Base-by-base conservation (phyloP, 2,797 vertebrate species). In the Centroberyx gerrardi region DNA sequence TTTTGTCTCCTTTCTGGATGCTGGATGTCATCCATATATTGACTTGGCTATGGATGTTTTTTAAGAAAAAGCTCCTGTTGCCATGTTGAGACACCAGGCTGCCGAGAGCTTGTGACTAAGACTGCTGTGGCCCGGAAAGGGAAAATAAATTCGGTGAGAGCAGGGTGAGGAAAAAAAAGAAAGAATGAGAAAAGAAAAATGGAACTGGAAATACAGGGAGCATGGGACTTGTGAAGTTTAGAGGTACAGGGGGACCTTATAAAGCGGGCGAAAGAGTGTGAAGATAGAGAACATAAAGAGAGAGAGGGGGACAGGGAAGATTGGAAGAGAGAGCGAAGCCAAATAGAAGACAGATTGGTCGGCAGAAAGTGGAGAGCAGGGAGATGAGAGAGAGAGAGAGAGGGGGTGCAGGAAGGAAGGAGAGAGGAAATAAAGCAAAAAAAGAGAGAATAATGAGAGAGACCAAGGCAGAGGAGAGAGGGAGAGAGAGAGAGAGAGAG, bases 211-310 rank as follows among this genome's bases (percentile, higher is more conserved):
- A 87, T 81, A 86, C 59, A 84, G 70, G 83, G 49, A 76, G 69
- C 22, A 33, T 55, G 56, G 84, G 83, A 87, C 80, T 84, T 91
- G 85, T 91, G 86, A 90, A 90, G 88, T 91, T 91, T 83, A 89
- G 88, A 91, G 83, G 90, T 90, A 83, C 80, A 86, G 80, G 14
- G 70, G 85, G 89, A 90, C 87, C 85, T 86, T 88, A 86, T 89
- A 88, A 88, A 91, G 74, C 82, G 74, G 73, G 72, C 29, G 63
- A 85, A 88, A 82, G 68, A 83, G 87, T 91, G 87, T 84, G 85
- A 92, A 90, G 87, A 91, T 74, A 88, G 77, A 82, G 70, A 82
- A 76, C 78, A 86, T 83, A 83, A 87, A 87, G 83, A 79, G 81
- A 46, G 72, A 83, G 62, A 10, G 7, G 58, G 56, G 59, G 74